Conservation (phyloP, 1,140 invertebrate species). For the Trichonephila clavipes region DNA sequence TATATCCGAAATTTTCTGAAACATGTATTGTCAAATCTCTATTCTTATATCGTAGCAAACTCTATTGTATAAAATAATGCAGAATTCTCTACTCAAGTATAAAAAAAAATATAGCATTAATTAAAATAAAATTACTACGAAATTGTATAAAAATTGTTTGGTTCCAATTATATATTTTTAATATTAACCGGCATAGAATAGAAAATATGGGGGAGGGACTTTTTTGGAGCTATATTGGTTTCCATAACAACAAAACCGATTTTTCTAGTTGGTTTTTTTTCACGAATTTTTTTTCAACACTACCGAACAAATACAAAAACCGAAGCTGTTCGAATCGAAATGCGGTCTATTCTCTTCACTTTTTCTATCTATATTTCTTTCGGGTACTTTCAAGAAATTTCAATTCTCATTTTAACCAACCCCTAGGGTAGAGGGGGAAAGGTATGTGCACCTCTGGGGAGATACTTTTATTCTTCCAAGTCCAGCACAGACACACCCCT, state of each 20-base stretch:
- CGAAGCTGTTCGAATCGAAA: neutral
- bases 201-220: no score
- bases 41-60: no score
- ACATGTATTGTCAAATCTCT: no score
- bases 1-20: no score
- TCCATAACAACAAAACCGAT: neutral
- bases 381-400: neutral
- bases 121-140: no score
- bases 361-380: neutral
- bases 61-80: no score
- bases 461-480: constrained; percentile 12
- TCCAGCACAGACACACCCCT: neutral
- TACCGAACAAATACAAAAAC: neutral
- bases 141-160: no score
- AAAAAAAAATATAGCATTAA: no score
- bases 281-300: neutral
- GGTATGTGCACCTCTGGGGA: neutral
- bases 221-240: neutral
- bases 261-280: neutral
- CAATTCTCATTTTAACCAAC: neutral
- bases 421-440: neutral
- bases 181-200: no score
- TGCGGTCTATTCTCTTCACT: neutral
- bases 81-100: no score
- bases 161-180: no score